Evolutionary conservation across 2,888 invertebrate genomes (phyloP).

Genomic region (Catocala sponsa): DNA sequence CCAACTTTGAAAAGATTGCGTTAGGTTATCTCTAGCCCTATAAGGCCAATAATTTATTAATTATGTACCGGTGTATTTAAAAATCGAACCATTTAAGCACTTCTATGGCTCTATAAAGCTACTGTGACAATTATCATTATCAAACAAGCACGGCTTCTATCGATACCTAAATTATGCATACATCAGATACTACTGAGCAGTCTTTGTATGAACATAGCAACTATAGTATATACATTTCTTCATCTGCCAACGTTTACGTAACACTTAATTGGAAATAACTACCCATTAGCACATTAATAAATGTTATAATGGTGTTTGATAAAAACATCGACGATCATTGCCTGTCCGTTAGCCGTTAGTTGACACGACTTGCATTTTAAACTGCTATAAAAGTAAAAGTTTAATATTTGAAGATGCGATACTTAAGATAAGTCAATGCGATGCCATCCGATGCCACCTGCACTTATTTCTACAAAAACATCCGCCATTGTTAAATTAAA

Average conservation of each 20-base stretch:
- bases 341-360: slow-evolving; percentile 63
- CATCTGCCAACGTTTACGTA: slow-evolving; percentile 1
- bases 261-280: slow-evolving; percentile 15
- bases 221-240: slow-evolving; percentile 4
- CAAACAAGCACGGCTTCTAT: too few relatives aligned
- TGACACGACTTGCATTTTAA: slow-evolving; percentile 81
- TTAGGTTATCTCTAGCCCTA: too few relatives aligned
- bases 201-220: not conserved
- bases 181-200: not conserved
- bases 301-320: slow-evolving; percentile 28
- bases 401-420: slow-evolving; percentile 81
- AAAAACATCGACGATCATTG: slow-evolving; percentile 55
- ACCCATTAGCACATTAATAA: slow-evolving; percentile 34
- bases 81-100: too few relatives aligned
- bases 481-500: slow-evolving; percentile 32
- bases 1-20: too few relatives aligned
- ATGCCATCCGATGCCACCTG: slow-evolving; percentile 80
- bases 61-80: too few relatives aligned
- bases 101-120: too few relatives aligned
- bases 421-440: slow-evolving; percentile 78
- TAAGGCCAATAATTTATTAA: too few relatives aligned
- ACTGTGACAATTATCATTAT: too few relatives aligned
- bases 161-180: not conserved
- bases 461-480: slow-evolving; percentile 60
- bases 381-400: slow-evolving; percentile 84